These are phyloP conservation scores for Amia ocellicauda DNA, from an alignment of 2,113 vertebrate species.

Conservation along the genomic window DNA sequence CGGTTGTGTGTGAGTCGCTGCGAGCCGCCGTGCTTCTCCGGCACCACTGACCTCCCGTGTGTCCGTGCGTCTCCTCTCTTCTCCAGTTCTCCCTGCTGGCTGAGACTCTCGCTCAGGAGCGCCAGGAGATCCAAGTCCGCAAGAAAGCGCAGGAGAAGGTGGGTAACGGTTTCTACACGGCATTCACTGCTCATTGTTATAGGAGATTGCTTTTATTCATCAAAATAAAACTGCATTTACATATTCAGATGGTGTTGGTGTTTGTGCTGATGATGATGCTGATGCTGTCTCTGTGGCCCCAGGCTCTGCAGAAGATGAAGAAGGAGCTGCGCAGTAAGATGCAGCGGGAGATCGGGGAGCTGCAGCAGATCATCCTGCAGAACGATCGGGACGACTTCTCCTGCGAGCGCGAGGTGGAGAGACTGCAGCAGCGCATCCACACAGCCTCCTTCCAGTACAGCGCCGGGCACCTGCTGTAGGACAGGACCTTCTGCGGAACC, in stretches of 20 bases:
- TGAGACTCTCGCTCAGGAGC: conserved; percentile 81
- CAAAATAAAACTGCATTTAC: no score
- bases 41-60: conserved; percentile 3
- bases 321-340: conserved; percentile 80
- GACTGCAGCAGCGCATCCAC: conserved; percentile 72
- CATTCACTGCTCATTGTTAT: no score
- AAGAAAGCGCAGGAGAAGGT: conserved; percentile 87
- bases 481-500: no score
- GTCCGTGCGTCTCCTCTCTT: not conserved
- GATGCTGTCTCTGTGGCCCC: no score
- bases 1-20: not conserved
- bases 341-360: conserved; percentile 84
- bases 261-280: no score
- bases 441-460: conserved; percentile 85
- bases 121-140: conserved; percentile 74
- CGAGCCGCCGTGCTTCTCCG: not conserved
- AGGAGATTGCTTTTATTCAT: no score
- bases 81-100: conserved; percentile 88
- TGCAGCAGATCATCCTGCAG: conserved; percentile 81
- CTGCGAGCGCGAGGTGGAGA: conserved; percentile 80
- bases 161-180: no score
- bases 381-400: conserved; percentile 79
- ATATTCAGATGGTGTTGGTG: no score
- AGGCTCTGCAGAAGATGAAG: conserved; percentile 84
- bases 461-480: conserved; percentile 61